Evolutionary conservation across 2,113 vertebrate species (phyloP).

Genomic region (Acrocephalus arundinaceus): DNA sequence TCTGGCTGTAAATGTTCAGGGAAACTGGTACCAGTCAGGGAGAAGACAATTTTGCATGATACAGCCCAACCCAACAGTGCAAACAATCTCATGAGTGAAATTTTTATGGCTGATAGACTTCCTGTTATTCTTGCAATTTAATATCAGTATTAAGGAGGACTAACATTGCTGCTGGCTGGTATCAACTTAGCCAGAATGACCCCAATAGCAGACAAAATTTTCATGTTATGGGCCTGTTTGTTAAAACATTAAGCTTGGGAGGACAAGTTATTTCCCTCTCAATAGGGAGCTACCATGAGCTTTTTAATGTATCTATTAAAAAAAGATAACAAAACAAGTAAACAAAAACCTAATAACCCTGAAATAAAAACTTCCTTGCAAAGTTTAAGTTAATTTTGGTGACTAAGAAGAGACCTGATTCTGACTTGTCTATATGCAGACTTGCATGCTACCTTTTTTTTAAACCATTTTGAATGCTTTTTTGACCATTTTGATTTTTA

Average conservation of each 20-base stretch:
- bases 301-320: not conserved
- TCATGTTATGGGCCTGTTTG: not conserved
- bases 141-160: not conserved
- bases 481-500: not conserved
- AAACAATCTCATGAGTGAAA: not conserved
- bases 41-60: not conserved
- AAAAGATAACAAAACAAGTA: not conserved
- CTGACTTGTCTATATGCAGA: not conserved
- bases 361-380: not conserved
- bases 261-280: not conserved
- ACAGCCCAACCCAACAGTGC: not conserved
- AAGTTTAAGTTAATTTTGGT: not conserved
- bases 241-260: not conserved
- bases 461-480: not conserved
- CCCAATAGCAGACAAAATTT: not conserved
- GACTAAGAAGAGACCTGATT: not conserved
- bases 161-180: not conserved
- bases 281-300: not conserved
- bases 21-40: not conserved
- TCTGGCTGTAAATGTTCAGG: not conserved
- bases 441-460: not conserved
- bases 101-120: conserved; percentile 33
- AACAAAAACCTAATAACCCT: not conserved
- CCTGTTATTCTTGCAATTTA: conserved; percentile 25
- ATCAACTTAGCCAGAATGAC: not conserved